Percentiles rank a stretch among this genome's conserved stretches.
Conservation (phyloP, 2,113 vertebrate genomes). For the Choloepus hoffmanni region DNA sequence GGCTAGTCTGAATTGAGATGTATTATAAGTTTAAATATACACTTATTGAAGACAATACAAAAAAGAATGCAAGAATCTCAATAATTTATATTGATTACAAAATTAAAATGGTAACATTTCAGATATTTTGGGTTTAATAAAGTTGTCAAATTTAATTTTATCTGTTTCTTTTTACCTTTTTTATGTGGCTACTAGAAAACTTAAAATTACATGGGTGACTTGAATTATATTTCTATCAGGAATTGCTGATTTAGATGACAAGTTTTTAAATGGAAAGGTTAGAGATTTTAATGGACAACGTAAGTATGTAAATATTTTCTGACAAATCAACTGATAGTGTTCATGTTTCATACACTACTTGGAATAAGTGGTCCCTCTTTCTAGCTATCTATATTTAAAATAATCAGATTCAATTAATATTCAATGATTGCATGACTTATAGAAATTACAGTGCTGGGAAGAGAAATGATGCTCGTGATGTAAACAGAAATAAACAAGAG, state of each 20-base stretch:
- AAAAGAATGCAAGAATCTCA: not conserved
- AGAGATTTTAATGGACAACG: slow-evolving; percentile 43
- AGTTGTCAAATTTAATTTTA: slow-evolving; percentile 4
- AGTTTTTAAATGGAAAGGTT: not conserved
- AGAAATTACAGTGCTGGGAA: slow-evolving; percentile 41
- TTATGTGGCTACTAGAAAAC: slow-evolving; percentile 24
- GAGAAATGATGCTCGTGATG: not conserved
- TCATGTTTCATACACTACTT: not conserved
- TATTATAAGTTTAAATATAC: not conserved
- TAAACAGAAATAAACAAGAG: slow-evolving; percentile 14
- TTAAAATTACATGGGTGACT: not conserved
- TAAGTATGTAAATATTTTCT: slow-evolving; percentile 42
- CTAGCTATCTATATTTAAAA: slow-evolving; percentile 15
- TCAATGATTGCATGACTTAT: not conserved
- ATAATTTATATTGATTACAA: not conserved
- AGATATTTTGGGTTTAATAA: slow-evolving; percentile 2
- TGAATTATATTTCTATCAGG: not conserved
- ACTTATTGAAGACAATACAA: not conserved
- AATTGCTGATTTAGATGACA: not conserved
- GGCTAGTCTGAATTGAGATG: not conserved
- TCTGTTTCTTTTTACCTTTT: not conserved
- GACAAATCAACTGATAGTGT: slow-evolving; percentile 23
- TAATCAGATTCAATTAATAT: slow-evolving; percentile 45
- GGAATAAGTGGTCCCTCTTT: not conserved
- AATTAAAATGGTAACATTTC: slow-evolving; percentile 5